A percentile compares a stretch with the other conserved stretches of the same genome.
Conservation (phyloP, 2,888 invertebrate genomes). For the Sinotaia quadrata region DNA sequence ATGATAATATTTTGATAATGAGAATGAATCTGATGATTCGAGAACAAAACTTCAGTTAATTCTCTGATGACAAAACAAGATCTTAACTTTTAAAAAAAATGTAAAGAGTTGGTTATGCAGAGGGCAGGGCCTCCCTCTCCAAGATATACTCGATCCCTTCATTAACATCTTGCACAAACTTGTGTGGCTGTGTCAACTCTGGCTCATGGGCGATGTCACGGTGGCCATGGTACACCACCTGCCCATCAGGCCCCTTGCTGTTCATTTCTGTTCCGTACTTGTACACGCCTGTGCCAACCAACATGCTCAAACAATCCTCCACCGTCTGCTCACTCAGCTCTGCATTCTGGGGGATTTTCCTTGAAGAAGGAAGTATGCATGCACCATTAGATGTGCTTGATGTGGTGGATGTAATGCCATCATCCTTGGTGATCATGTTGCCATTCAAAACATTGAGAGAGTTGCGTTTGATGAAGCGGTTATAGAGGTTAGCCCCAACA, state of each 20-base stretch:
- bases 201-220: slow-evolving; percentile 67
- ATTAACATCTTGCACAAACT: slow-evolving; percentile 61
- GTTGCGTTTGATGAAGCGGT: slow-evolving; percentile 59
- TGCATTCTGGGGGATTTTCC: slow-evolving; percentile 61
- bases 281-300: slow-evolving; percentile 71
- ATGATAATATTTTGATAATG: no score
- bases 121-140: slow-evolving; percentile 48
- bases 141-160: slow-evolving; percentile 66
- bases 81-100: no score
- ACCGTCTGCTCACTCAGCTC: slow-evolving; percentile 65
- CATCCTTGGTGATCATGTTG: slow-evolving; percentile 40
- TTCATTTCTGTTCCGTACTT: slow-evolving; percentile 47
- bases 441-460: slow-evolving; percentile 14
- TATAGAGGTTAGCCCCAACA: slow-evolving; percentile 70
- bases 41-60: no score
- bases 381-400: slow-evolving; percentile 31
- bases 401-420: slow-evolving; percentile 7
- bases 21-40: no score
- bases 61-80: no score
- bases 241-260: slow-evolving; percentile 20
- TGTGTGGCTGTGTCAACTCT: slow-evolving; percentile 61
- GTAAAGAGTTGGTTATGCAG: background rate
- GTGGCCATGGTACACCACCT: slow-evolving; percentile 64
- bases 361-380: slow-evolving; percentile 51
- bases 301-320: slow-evolving; percentile 58